phyloP scores from a whole-genome alignment of 35 echinoderm and acorn worm genomes.

The Apostichopus parvimensis region DNA sequence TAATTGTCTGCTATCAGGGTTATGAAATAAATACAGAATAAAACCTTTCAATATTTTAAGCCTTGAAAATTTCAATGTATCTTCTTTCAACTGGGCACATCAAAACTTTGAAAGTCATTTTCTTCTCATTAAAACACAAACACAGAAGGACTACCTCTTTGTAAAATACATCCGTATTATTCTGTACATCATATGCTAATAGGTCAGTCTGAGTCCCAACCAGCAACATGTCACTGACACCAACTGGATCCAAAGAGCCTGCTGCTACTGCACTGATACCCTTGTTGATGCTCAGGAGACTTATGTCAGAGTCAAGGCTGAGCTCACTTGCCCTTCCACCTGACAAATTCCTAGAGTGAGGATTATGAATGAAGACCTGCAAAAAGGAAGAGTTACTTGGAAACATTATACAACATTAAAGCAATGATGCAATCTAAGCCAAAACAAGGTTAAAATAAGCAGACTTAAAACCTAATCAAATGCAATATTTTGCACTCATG shows the following conservation, averaged over 20 bases:
- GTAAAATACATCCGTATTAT: slow-evolving; percentile 98
- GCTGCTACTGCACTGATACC: slow-evolving; percentile 78
- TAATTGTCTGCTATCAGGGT: too few relatives aligned
- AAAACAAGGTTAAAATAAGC: too few relatives aligned
- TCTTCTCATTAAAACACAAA: not conserved
- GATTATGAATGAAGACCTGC: slow-evolving; percentile 98
- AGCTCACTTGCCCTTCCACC: slow-evolving; percentile 79
- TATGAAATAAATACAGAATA: too few relatives aligned
- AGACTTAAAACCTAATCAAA: too few relatives aligned
- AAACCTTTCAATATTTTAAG: too few relatives aligned
- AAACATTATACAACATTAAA: not conserved
- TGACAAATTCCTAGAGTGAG: slow-evolving; percentile 67
- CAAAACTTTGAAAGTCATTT: not conserved
- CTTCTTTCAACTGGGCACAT: too few relatives aligned
- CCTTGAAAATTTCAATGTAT: too few relatives aligned
- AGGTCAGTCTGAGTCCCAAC: slow-evolving; percentile 97
- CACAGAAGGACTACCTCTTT: slow-evolving; percentile 73
- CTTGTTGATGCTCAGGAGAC: slow-evolving; percentile 92
- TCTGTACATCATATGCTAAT: slow-evolving; percentile 98
- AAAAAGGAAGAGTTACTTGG: not conserved
- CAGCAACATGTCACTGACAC: slow-evolving; percentile 83
- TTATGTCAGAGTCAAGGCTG: slow-evolving; percentile 86
- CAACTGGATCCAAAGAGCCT: slow-evolving; percentile 76
- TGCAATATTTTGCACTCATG: too few relatives aligned
- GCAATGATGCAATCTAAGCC: not conserved